These are phyloP conservation scores for Amphipyra berbera DNA, from an alignment of 2,888 invertebrate genomes.

Conservation along the genomic window DNA sequence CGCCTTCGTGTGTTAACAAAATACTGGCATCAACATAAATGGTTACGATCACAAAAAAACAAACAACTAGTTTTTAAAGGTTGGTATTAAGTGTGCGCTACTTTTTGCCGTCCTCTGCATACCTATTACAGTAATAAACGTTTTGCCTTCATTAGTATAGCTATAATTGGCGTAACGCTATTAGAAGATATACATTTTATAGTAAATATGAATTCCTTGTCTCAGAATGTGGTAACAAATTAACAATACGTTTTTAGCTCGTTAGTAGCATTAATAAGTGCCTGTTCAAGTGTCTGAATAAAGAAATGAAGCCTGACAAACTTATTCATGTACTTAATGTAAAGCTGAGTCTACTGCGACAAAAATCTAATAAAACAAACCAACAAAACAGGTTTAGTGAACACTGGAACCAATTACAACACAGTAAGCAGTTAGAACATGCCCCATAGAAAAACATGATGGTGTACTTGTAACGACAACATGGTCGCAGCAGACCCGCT, in stretches of 20 bases:
- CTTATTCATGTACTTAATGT: background rate
- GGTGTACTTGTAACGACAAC: too few relatives aligned
- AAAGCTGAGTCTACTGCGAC: too few relatives aligned
- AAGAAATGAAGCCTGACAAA: too few relatives aligned
- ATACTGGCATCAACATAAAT: conserved; percentile 25
- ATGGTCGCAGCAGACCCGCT: too few relatives aligned
- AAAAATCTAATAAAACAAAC: too few relatives aligned
- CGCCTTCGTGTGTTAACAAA: conserved; percentile 9
- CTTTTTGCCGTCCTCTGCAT: conserved; percentile 21
- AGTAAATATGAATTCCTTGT: conserved; percentile 8
- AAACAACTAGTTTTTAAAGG: conserved; percentile 27
- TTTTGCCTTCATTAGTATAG: conserved; percentile 19
- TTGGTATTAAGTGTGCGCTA: conserved; percentile 4
- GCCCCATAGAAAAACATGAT: too few relatives aligned
- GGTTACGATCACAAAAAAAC: conserved; percentile 26
- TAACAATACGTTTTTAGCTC: conserved; percentile 5
- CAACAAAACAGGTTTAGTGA: too few relatives aligned
- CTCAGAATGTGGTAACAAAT: conserved; percentile 7
- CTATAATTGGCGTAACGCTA: conserved; percentile 9
- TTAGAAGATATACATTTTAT: conserved; percentile 1
- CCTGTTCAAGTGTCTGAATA: conserved; percentile 21
- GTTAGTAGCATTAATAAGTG: background rate
- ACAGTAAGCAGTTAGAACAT: too few relatives aligned
- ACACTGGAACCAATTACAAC: too few relatives aligned
- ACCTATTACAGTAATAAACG: conserved; percentile 15